A percentile compares a stretch with the other conserved stretches of the same genome.
Evolutionary conservation across 2,113 vertebrate species (phyloP).

Genomic region (Aplodontia rufa): DNA sequence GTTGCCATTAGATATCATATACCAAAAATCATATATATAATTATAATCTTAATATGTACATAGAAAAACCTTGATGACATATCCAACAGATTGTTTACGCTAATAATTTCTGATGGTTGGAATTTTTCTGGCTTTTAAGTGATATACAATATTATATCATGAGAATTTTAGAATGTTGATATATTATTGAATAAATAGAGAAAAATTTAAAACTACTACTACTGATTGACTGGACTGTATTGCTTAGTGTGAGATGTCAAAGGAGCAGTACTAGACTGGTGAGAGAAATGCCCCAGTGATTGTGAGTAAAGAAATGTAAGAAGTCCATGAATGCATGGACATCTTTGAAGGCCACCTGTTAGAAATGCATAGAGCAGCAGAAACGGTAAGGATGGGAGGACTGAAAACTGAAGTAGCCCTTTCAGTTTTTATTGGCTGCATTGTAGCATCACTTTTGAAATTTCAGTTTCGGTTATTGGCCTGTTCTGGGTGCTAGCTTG

Average conservation of each 20-base stretch:
- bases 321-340: neutral
- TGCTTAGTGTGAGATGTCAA: neutral
- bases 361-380: neutral
- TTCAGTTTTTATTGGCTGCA: neutral
- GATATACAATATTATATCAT: neutral
- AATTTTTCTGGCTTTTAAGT: neutral
- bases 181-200: neutral
- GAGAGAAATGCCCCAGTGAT: neutral
- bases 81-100: neutral
- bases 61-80: neutral
- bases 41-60: neutral
- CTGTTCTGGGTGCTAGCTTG: neutral
- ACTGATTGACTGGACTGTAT: neutral
- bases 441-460: neutral
- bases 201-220: neutral
- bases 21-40: neutral
- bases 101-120: neutral
- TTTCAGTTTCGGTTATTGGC: neutral
- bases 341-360: neutral
- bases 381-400: neutral
- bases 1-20: neutral
- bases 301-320: neutral
- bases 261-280: neutral
- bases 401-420: neutral
- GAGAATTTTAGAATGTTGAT: neutral